Percentiles rank a stretch among this genome's conserved stretches.
Evolutionary conservation across 2,797 vertebrate genomes (phyloP).

Genomic region (Pitangus sulphuratus): DNA sequence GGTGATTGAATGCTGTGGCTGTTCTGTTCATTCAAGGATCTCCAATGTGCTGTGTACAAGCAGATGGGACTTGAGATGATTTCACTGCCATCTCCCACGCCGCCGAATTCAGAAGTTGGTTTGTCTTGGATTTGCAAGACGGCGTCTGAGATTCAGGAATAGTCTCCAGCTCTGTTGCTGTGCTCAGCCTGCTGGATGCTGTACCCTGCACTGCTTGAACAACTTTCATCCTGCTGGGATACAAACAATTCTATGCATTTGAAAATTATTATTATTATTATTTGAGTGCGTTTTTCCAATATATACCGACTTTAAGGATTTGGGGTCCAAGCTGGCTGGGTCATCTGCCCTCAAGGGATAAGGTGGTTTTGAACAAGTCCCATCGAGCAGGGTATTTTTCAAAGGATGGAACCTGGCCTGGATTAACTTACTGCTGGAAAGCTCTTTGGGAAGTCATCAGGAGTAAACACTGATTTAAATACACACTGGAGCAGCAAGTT

Average conservation of each 20-base stretch:
- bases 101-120: not conserved
- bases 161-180: not conserved
- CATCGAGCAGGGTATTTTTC: not conserved
- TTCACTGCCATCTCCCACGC: not conserved
- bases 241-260: not conserved
- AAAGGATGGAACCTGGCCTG: not conserved
- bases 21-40: constrained; percentile 17
- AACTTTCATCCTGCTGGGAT: not conserved
- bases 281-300: not conserved
- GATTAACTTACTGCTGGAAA: not conserved
- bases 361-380: not conserved
- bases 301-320: not conserved
- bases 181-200: not conserved
- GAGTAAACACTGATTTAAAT: constrained; percentile 5
- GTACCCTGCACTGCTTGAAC: not conserved
- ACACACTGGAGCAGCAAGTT: not conserved
- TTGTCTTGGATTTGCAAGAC: constrained; percentile 7
- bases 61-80: constrained; percentile 25
- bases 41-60: constrained; percentile 10
- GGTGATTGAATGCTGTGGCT: constrained; percentile 18
- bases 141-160: not conserved
- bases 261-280: not conserved
- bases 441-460: constrained; percentile 19
- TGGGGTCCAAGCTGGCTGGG: not conserved
- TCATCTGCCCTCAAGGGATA: not conserved